Conservation (phyloP, 2,113 vertebrate species). For the Cyprinodon brontotheroides region DNA sequence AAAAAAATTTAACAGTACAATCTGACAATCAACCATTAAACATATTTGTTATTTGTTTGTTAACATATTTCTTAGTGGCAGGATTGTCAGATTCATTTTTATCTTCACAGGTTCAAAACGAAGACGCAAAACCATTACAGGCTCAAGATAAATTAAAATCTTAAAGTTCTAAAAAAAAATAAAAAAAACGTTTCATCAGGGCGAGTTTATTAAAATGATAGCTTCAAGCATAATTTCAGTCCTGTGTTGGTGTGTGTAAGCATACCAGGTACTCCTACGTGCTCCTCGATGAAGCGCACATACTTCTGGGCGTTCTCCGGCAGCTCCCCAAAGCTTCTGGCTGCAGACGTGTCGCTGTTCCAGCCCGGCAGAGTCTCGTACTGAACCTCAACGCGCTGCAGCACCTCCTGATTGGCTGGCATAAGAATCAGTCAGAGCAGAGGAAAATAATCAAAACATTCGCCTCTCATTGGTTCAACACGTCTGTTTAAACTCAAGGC, state of each 20-base stretch:
- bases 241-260: not conserved
- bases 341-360: conserved; percentile 90
- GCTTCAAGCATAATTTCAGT: not conserved
- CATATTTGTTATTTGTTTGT: too few species aligned
- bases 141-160: not conserved
- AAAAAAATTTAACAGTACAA: too few species aligned
- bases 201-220: not conserved
- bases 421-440: conserved; percentile 7
- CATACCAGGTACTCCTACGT: conserved; percentile 91
- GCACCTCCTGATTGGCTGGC: conserved; percentile 95
- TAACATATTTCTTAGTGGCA: too few species aligned
- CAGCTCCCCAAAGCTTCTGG: conserved; percentile 89
- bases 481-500: not conserved
- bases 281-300: conserved; percentile 88
- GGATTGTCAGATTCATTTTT: too few species aligned
- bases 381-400: conserved; percentile 93
- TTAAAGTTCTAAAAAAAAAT: not conserved
- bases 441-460: conserved; percentile 23
- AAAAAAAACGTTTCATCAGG: not conserved
- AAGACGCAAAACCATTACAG: not conserved
- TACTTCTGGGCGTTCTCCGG: conserved; percentile 95
- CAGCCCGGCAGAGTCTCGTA: conserved; percentile 95
- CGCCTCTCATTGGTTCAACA: conserved; percentile 30
- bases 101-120: not conserved
- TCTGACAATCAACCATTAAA: too few species aligned